Evolutionary conservation across 2,113 vertebrate species (phyloP), one percentile per base, ranked within the genome.

Genomic region (Poecile atricapillus): DNA sequence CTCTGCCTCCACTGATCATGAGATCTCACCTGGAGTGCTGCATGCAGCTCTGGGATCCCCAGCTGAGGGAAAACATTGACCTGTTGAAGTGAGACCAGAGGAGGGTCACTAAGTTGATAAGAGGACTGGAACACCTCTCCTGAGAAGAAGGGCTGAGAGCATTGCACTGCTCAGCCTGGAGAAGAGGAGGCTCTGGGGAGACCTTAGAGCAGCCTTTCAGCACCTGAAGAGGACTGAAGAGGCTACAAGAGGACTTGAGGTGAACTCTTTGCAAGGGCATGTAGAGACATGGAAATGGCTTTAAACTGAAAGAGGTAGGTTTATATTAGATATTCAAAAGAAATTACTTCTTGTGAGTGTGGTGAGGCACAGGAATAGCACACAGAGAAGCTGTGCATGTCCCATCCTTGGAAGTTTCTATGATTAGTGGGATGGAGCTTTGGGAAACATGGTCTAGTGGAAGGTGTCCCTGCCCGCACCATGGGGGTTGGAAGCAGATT

Each of bases 111-210:
- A 52, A 81, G 7, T 13, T 67, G 19, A 18, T 22, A 11, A 82
- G 52, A 46, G 23, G 39, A 37, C 13, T 33, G 37, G 33, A 67
- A 18, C 4, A 67, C 22, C 10, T 74, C 33, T 81, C 15, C 44
- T 52, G 28, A 74, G 60, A n/a, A 39, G 33, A 67, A 19, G 67
- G 52, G 15, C 37, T 68, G 35, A 76, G 52, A 35, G 16, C 44
- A 8, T 52, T 67, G 23, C 0, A 0, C 30, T 81, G 18, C 8
- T 46, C 23, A 46, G 37, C 10, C 46, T 52, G 44, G 15, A 53
- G 39, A 53, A 46, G 17, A 53, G 24, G 68, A 46, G 60, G 24
- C 16, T n/a, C 20, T 44, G 46, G 13, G 10, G 24, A 75, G 16
- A 68, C 16, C 19, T 52, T 17, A 17, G 7, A 39, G 37, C 23